These are phyloP conservation scores for Coregonus suidteri DNA, from an alignment of 2,797 vertebrate species.

Conservation along the genomic window DNA sequence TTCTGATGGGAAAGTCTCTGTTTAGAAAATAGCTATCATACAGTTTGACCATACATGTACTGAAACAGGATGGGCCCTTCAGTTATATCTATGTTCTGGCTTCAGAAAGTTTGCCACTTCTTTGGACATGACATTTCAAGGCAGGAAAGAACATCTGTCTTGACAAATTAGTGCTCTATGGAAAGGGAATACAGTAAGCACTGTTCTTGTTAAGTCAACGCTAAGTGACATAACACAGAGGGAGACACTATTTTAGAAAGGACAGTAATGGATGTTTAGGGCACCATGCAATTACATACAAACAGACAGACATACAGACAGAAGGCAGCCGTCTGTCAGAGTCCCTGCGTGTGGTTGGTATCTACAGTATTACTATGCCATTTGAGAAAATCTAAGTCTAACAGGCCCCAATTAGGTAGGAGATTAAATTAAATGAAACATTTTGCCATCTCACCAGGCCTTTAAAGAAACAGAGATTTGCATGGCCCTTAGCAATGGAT, in stretches of 20 bases:
- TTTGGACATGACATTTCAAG: conserved; percentile 7
- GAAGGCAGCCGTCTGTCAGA: background rate
- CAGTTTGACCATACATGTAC: too few relatives aligned
- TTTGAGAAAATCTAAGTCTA: background rate
- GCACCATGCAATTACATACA: background rate
- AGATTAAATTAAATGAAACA: too few relatives aligned
- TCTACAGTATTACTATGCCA: background rate
- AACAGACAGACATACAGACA: too few relatives aligned
- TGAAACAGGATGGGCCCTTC: too few relatives aligned
- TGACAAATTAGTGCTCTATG: background rate
- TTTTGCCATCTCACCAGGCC: conserved; percentile 2
- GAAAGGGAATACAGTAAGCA: background rate
- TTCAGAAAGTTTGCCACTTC: background rate
- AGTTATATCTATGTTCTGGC: background rate
- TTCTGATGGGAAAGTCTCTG: background rate
- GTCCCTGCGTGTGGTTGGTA: background rate
- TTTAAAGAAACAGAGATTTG: background rate
- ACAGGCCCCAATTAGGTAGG: background rate
- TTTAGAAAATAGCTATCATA: too few relatives aligned
- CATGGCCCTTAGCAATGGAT: background rate
- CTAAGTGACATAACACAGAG: background rate
- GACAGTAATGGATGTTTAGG: background rate
- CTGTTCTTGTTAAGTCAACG: background rate
- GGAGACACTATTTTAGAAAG: background rate
- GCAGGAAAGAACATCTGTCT: background rate